Evolutionary conservation across 2,888 invertebrate genomes (phyloP), one percentile per base, ranked within the genome.

Genomic region (Aleiodes leptofemur): DNA sequence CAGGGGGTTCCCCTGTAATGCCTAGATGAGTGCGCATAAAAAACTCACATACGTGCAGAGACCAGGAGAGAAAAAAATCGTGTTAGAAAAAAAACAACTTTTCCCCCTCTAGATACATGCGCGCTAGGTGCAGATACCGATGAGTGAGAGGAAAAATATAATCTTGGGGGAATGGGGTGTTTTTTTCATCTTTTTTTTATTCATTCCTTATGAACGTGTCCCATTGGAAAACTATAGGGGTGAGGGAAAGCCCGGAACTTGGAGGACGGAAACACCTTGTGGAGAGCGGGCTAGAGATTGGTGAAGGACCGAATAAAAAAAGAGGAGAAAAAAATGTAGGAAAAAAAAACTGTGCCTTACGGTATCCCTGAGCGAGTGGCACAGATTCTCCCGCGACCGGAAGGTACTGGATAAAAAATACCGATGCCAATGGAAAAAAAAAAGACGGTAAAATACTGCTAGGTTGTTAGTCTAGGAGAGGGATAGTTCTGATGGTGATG

Each of bases 211-310:
- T 43, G 14, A 64, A 14, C 48, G 48, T n/a, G 43, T 48, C 48
- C 50, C 50, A 59, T 8, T 23, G 57, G 51, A 71, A 50, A 50
- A 48, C 29, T 43, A 11, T 68, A 59, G 23, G 64, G 74, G 29
- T 56, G 69, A 34, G 59, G 69, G 68, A 48, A 43, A 55, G 59
- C 51, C 82, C 83, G 85, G 83, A 86, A 85, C 85, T 81, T 71
- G 55, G 75, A 64, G 82, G 83, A 83, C 83, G 87, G 86, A 87
- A 87, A 83, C 87, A 86, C 87, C 87, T 86, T 86, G 85, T 87
- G 82, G 72, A 72, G 78, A 74, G 68, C 51, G 78, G 79, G 70
- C 79, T 75, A 80, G 76, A 78, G 78, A 66, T 50, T 66, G 50
- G 48, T 66, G 73, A 76, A 74, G 78, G 69, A 69, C 43, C 7